Evolutionary conservation across 2,113 vertebrate genomes (phyloP), one percentile per base, ranked within the genome.

Genomic region (Caloenas nicobarica): DNA sequence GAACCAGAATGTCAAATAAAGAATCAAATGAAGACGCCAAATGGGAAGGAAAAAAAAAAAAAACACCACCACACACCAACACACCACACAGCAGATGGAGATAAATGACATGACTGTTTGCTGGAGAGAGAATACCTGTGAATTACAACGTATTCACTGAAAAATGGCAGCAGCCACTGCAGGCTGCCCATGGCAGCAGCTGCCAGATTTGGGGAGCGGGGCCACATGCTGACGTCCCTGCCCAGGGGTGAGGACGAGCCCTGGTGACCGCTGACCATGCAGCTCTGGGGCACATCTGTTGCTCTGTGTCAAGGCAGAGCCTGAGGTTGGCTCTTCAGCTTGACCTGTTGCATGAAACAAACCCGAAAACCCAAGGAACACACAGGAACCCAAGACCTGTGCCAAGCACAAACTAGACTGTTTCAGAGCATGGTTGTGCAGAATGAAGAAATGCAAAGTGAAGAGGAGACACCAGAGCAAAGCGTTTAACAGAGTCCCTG

Each of bases 311-410:
- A 53, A 53, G 16, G 15, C 12, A 76, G 34, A 64, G 58, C 11
- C 48, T 36, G 12, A 40, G 26, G 19, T 3, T 34, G 54, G 22
- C 11, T 10, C 15, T 78, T 68, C 1, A 0, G 29, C 15, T 62
- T 68, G 31, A 26, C 3, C 26, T 2, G 0, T 21, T 7, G 7
- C 33, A 57, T 0, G 0, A 56, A 57, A 17, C 34, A 38, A 56
- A 33, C 25, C 48, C 90, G 70, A 53, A 71, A 77, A 34, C 29
- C 5, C 40, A 61, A 6, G 31, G 33, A 64, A 44, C 2, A 1
- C 44, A 46, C 38, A 34, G 31, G n/a, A 23, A 69, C 60, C 36
- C 2, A 7, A 57, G 36, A 31, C 8, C 17, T 6, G 3, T 17
- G 60, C 64, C 87, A 81, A 88, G 50, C 9, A 46, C 12, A 15